phyloP scores from a whole-genome alignment of 2,113 vertebrate genomes.

The Cottus gobio region DNA sequence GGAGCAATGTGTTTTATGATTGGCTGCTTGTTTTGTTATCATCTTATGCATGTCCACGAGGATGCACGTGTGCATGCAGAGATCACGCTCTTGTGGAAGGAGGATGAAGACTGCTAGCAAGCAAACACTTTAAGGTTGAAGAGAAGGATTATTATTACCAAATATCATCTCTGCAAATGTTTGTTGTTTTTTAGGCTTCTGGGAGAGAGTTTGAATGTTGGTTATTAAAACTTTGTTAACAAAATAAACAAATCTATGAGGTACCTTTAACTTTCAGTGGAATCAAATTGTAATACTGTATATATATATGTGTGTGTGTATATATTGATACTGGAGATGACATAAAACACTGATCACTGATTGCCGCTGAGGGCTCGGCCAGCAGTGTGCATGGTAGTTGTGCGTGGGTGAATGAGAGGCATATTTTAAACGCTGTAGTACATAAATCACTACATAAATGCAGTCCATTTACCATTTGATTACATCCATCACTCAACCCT shows the following conservation, averaged over 20 bases:
- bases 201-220: not conserved
- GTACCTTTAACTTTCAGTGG: not conserved
- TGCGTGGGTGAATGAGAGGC: not conserved
- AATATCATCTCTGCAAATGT: not conserved
- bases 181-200: not conserved
- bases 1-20: not conserved
- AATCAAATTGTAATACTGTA: not conserved
- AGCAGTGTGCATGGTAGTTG: not conserved
- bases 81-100: too few species aligned
- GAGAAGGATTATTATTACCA: not conserved
- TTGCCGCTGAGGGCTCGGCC: not conserved
- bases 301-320: too few species aligned
- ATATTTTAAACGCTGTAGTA: not conserved
- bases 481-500: not conserved
- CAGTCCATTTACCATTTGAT: slow-evolving; percentile 19
- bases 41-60: not conserved
- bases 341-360: not conserved
- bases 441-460: not conserved
- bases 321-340: not conserved
- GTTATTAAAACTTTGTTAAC: not conserved
- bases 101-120: too few species aligned
- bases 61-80: not conserved
- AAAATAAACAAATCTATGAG: not conserved
- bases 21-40: not conserved
- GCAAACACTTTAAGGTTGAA: not conserved